These are phyloP conservation scores for Drosophila tripunctata DNA, from an alignment of 2,888 invertebrate genomes.

Conservation along the genomic window DNA sequence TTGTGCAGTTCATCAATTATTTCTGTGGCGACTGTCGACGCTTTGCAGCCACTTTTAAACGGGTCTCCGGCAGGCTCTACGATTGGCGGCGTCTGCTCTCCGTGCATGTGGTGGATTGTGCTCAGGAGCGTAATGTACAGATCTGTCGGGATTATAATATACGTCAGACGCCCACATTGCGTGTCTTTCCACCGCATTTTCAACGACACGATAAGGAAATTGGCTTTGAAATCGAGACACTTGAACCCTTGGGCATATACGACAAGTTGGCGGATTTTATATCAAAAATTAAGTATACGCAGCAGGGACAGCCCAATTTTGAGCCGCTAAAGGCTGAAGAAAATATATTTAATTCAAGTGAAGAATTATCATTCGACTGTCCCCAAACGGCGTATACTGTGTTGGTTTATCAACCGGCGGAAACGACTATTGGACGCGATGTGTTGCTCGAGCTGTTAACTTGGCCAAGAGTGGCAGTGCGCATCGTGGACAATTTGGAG, in stretches of 20 bases:
- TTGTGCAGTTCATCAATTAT: constrained; percentile 95
- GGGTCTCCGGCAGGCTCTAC: constrained; percentile 24
- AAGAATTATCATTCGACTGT: background rate
- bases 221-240: constrained; percentile 17
- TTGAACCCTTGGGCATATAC: constrained; percentile 8
- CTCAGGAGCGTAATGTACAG: constrained; percentile 44
- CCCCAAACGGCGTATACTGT: constrained; percentile 1
- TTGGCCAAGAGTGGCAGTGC: constrained; percentile 41
- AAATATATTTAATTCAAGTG: background rate
- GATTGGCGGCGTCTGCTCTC: constrained; percentile 39
- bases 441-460: constrained; percentile 38
- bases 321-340: constrained; percentile 4
- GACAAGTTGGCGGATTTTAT: constrained; percentile 6
- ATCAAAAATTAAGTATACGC: constrained; percentile 15
- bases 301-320: constrained; percentile 16
- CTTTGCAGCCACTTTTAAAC: constrained; percentile 88
- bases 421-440: constrained; percentile 50
- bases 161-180: constrained; percentile 37
- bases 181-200: constrained; percentile 31
- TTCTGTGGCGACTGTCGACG: constrained; percentile 97
- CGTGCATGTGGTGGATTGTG: constrained; percentile 55
- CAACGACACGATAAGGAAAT: constrained; percentile 9
- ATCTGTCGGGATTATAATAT: constrained; percentile 51
- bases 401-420: constrained; percentile 42
- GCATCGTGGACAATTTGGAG: constrained; percentile 19